Evolutionary conservation across 2,113 vertebrate species (phyloP).

Genomic region (Lagopus muta): DNA sequence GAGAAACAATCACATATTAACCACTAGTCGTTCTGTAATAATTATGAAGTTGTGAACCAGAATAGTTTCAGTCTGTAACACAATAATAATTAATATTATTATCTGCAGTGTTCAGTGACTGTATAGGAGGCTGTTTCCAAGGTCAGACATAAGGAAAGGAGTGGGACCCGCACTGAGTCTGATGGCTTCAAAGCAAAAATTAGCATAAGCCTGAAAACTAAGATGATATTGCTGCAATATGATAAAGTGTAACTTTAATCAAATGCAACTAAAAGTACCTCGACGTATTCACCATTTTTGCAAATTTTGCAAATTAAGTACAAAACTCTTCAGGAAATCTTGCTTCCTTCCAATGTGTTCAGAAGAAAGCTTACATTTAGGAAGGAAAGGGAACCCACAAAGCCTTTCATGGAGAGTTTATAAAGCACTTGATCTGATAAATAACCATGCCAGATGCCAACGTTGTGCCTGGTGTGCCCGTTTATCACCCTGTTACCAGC

Average conservation of each 20-base stretch:
- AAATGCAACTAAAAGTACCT: background rate
- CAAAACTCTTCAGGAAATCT: background rate
- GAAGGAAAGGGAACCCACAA: background rate
- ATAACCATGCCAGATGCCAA: background rate
- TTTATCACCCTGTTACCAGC: slow-evolving; percentile 10
- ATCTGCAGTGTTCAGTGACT: background rate
- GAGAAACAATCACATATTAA: background rate
- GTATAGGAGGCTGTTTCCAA: background rate
- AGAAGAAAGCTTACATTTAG: background rate
- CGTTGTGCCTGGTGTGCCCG: background rate
- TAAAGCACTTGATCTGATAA: background rate
- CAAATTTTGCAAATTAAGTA: background rate
- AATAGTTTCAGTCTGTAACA: background rate
- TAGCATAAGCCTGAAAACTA: background rate
- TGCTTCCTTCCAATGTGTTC: background rate
- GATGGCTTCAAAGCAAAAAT: background rate
- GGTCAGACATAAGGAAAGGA: background rate
- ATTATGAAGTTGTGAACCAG: fast-evolving
- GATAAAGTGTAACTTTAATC: too few relatives aligned
- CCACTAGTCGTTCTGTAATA: fast-evolving
- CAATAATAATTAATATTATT: background rate
- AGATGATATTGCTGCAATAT: background rate
- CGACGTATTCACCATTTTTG: background rate
- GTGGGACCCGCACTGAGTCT: background rate
- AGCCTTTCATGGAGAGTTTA: background rate